Evolutionary conservation across 1,140 invertebrate genomes (phyloP).

Genomic region (Phymorhynchus buccinoides): DNA sequence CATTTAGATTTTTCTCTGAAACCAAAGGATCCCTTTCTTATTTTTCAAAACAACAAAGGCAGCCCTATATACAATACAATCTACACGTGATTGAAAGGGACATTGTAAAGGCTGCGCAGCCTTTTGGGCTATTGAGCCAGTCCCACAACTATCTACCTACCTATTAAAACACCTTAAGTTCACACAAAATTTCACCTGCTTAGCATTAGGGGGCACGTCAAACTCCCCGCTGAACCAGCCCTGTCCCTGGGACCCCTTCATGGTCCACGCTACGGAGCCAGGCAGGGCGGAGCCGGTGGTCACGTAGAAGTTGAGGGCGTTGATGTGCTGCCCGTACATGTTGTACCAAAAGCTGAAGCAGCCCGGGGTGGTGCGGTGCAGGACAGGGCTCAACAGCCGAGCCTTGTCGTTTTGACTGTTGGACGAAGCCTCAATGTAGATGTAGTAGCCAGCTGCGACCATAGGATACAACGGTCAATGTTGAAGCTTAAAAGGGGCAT

Average conservation of each 20-base stretch:
- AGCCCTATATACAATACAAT: too few species aligned
- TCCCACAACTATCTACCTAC: too few species aligned
- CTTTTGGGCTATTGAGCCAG: too few species aligned
- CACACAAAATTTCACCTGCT: background rate
- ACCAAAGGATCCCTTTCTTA: too few species aligned
- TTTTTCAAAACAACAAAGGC: too few species aligned
- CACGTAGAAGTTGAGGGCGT: constrained; percentile 61
- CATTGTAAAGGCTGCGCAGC: too few species aligned
- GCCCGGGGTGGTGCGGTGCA: constrained; percentile 51
- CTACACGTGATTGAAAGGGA: too few species aligned
- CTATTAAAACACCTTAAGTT: too few species aligned
- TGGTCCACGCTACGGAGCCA: constrained; percentile 23
- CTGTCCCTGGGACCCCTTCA: constrained; percentile 51
- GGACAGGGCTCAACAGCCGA: constrained; percentile 75
- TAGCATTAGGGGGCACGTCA: constrained; percentile 35
- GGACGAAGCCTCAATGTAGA: constrained; percentile 83
- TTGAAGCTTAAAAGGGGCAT: too few species aligned
- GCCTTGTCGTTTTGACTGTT: constrained; percentile 81
- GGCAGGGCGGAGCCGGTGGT: constrained; percentile 25
- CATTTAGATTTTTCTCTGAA: too few species aligned
- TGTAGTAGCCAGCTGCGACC: constrained; percentile 79
- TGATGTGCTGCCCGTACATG: constrained; percentile 64
- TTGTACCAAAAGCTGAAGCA: constrained; percentile 65
- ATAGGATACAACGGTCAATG: too few species aligned
- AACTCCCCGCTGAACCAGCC: constrained; percentile 54